Percentiles rank a stretch among this genome's conserved stretches.
These are phyloP conservation scores for Neolamprologus variostigma DNA, from an alignment of 2,113 vertebrate genomes.

Conservation along the genomic window DNA sequence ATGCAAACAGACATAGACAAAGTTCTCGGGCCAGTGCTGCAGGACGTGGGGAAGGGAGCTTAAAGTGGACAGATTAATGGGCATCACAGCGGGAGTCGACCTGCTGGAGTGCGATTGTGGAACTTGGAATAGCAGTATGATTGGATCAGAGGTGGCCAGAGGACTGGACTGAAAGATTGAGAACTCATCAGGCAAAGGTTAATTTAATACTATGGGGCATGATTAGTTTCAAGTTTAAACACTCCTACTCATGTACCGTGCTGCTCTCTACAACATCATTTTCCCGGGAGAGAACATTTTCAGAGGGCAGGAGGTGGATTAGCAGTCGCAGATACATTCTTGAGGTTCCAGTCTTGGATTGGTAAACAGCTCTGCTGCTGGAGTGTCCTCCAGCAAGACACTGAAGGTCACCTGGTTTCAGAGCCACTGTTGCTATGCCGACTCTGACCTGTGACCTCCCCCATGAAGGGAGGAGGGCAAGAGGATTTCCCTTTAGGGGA, in stretches of 20 bases:
- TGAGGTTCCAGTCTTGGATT: background rate
- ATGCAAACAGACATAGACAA: background rate
- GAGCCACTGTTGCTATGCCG: background rate
- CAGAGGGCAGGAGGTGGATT: background rate
- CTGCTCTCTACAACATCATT: background rate
- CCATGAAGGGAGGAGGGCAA: background rate
- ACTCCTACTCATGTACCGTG: background rate
- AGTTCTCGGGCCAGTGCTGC: background rate
- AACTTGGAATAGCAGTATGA: background rate
- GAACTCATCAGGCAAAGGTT: slow-evolving; percentile 46
- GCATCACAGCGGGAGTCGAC: background rate
- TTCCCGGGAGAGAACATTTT: background rate
- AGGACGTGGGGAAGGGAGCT: background rate
- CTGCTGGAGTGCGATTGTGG: background rate
- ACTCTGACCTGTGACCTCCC: slow-evolving; percentile 2
- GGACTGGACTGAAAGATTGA: slow-evolving; percentile 16
- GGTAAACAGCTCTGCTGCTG: background rate
- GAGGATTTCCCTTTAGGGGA: background rate
- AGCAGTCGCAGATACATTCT: background rate
- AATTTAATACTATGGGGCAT: slow-evolving; percentile 30
- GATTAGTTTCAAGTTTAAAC: slow-evolving; percentile 34
- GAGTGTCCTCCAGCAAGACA: background rate
- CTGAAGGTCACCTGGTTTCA: background rate
- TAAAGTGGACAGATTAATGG: slow-evolving; percentile 12
- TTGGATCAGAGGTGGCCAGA: slow-evolving; percentile 11